Conservation (phyloP, 2,797 vertebrate species). For the Argyrosomus regius region DNA sequence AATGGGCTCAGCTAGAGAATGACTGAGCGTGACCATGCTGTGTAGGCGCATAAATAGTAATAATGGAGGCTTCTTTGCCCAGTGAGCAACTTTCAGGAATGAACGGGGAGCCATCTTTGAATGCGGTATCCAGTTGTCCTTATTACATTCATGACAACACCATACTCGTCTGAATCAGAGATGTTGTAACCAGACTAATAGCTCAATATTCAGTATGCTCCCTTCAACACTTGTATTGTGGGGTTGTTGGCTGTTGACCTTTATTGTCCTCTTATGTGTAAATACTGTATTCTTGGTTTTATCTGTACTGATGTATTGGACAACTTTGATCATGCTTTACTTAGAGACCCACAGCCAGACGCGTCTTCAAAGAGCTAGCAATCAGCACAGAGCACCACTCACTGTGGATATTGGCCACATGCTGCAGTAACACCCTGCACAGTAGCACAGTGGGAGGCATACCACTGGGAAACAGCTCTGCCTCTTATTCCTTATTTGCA, state of each 20-base stretch:
- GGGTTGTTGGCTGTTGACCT: neutral
- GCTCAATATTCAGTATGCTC: neutral
- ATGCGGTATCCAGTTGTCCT: neutral
- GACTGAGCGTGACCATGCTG: no score
- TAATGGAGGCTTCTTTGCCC: no score
- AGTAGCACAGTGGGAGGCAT: neutral
- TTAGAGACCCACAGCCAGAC: neutral
- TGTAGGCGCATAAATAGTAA: no score
- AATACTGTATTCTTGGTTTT: neutral
- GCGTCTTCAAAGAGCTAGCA: neutral
- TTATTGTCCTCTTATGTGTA: no score
- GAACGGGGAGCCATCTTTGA: neutral
- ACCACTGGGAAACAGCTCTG: neutral
- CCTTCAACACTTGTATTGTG: neutral
- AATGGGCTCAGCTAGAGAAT: no score
- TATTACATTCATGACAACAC: neutral
- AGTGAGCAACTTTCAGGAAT: neutral
- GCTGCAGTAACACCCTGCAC: no score
- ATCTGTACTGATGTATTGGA: no score
- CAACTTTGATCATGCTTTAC: neutral
- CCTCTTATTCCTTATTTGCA: neutral
- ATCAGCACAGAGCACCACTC: neutral
- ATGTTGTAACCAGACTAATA: neutral
- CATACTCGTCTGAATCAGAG: neutral
- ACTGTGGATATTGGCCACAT: neutral